A percentile compares a stretch with the other conserved stretches of the same genome.
These are phyloP conservation scores for Melanargia galathea DNA, from an alignment of 2,888 invertebrate genomes.

Conservation along the genomic window DNA sequence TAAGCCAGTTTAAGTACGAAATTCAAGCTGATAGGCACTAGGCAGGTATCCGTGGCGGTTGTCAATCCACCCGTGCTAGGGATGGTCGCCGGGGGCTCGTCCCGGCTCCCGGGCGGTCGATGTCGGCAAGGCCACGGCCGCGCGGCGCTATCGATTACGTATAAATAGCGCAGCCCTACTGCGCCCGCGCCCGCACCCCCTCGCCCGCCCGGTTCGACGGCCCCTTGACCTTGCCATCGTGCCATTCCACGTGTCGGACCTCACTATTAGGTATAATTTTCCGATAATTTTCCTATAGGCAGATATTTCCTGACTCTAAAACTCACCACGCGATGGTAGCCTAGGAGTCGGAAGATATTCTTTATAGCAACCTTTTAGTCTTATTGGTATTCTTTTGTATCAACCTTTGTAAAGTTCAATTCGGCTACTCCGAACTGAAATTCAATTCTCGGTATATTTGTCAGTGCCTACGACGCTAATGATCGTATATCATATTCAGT, in stretches of 20 bases:
- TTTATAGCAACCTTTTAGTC: no score
- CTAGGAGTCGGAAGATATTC: no score
- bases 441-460: neutral
- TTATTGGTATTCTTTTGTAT: neutral
- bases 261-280: slow-evolving; percentile 19
- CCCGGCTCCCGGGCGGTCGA: slow-evolving; percentile 59
- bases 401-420: neutral
- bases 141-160: slow-evolving; percentile 69
- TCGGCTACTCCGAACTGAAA: neutral
- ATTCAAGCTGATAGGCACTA: no score
- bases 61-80: no score
- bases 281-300: slow-evolving; percentile 9
- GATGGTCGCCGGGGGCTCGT: slow-evolving; percentile 66
- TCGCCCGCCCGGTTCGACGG: slow-evolving; percentile 51
- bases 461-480: neutral
- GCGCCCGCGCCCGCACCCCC: slow-evolving; percentile 45
- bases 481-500: slow-evolving; percentile 5
- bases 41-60: no score
- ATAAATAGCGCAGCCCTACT: slow-evolving; percentile 74
- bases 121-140: slow-evolving; percentile 78
- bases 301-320: no score
- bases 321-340: no score
- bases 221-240: slow-evolving; percentile 59
- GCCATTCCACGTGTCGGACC: slow-evolving; percentile 52
- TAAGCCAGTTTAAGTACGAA: no score